A percentile compares a stretch with the other conserved stretches of the same genome.
Evolutionary conservation across 1,140 invertebrate genomes (phyloP).

Genomic region (Holotrichia oblita): DNA sequence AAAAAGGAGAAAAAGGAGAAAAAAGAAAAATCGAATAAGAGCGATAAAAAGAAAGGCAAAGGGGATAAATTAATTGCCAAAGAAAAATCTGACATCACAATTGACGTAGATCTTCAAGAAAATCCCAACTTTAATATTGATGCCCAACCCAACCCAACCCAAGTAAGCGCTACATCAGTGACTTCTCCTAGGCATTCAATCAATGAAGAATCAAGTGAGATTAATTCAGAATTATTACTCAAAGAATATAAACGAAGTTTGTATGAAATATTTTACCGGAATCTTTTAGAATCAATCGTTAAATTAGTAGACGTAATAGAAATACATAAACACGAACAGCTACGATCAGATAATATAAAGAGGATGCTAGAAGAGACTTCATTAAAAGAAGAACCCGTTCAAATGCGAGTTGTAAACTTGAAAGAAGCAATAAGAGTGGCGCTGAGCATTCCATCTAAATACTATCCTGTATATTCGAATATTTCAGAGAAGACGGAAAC

Average conservation of each 20-base stretch:
- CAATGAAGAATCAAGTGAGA: not conserved
- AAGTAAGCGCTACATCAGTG: not conserved
- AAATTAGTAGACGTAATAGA: constrained; percentile 23
- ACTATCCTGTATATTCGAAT: not conserved
- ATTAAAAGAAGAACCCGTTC: not conserved
- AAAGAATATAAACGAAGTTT: constrained; percentile 28
- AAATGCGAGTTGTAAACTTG: constrained; percentile 16
- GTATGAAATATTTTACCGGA: constrained; percentile 10
- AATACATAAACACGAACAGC: not conserved
- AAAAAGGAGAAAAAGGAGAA: constrained; percentile 13
- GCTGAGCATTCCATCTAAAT: not conserved
- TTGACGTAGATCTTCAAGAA: not conserved
- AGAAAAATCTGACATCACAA: not conserved
- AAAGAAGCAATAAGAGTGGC: constrained; percentile 19
- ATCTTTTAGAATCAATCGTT: not conserved
- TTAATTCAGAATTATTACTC: not conserved
- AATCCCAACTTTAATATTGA: constrained; percentile 16
- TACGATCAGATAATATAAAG: not conserved
- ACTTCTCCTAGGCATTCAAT: not conserved
- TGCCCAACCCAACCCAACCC: not conserved
- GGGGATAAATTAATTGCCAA: not conserved
- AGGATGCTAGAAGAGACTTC: not conserved
- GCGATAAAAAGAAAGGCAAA: not conserved
- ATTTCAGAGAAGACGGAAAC: not conserved
- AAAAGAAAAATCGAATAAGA: not conserved